Conservation (phyloP, 2,888 invertebrate species). For the Koerneria pararmatus region DNA sequence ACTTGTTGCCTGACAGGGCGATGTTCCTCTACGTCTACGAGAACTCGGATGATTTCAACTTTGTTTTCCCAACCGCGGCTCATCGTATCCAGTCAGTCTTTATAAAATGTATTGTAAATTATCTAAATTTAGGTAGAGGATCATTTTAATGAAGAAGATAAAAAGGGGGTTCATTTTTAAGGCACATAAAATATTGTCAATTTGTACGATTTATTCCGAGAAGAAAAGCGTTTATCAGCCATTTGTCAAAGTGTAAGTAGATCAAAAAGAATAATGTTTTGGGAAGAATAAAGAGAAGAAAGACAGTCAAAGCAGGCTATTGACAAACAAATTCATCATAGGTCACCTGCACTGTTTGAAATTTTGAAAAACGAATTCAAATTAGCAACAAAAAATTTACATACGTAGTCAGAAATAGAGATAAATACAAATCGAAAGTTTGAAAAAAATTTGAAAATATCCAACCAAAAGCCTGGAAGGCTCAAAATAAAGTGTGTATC, state of each 20-base stretch:
- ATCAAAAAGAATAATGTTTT: no score
- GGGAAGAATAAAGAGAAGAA: no score
- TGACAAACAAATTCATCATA: no score
- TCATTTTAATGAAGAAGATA: neutral
- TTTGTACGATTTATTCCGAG: neutral
- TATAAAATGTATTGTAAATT: neutral
- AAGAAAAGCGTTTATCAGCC: no score
- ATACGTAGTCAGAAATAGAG: no score
- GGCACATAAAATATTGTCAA: neutral
- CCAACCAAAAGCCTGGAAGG: neutral
- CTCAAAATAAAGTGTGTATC: no score
- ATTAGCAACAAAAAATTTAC: no score
- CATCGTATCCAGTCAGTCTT: constrained; percentile 63
- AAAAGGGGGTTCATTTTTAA: neutral
- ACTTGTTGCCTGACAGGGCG: constrained; percentile 73
- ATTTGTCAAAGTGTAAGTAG: no score
- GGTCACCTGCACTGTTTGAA: no score
- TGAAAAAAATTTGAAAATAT: neutral
- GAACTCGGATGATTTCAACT: constrained; percentile 97
- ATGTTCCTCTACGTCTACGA: constrained; percentile 94
- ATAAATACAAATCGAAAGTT: neutral
- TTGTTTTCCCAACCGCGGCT: constrained; percentile 85
- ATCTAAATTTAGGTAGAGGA: neutral
- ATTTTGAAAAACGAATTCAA: no score
- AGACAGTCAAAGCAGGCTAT: no score